Conservation (phyloP, 2,113 vertebrate genomes). For the Pseudorhombus dupliciocellatus region DNA sequence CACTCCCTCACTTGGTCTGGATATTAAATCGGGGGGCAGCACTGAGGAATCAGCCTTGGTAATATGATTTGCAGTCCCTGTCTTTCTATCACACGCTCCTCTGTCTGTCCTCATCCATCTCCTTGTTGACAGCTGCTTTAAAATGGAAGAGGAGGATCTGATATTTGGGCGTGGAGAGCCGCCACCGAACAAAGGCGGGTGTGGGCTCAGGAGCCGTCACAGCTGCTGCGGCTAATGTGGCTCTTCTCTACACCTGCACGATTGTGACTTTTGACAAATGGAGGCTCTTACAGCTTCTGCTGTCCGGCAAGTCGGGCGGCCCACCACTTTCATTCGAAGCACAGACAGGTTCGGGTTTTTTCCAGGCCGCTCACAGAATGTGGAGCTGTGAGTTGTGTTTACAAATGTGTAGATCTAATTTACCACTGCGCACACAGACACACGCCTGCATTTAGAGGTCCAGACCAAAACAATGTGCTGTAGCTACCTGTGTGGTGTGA, state of each 20-base stretch:
- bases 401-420: not conserved
- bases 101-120: slow-evolving; percentile 56
- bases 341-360: slow-evolving; percentile 37
- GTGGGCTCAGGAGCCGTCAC: slow-evolving; percentile 60
- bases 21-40: slow-evolving; percentile 58
- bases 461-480: too few species aligned
- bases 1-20: slow-evolving; percentile 42
- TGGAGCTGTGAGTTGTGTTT: not conserved
- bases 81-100: slow-evolving; percentile 31
- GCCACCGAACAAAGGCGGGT: slow-evolving; percentile 52
- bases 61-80: slow-evolving; percentile 65
- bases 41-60: slow-evolving; percentile 37
- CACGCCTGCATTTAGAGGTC: too few species aligned
- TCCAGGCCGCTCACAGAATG: slow-evolving; percentile 16
- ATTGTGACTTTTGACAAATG: slow-evolving; percentile 78
- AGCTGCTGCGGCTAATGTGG: slow-evolving; percentile 69
- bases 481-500: too few species aligned
- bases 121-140: slow-evolving; percentile 67
- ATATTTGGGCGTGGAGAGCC: slow-evolving; percentile 51
- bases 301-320: slow-evolving; percentile 48
- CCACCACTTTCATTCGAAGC: slow-evolving; percentile 30
- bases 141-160: slow-evolving; percentile 54
- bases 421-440: not conserved
- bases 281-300: slow-evolving; percentile 62
- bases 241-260: slow-evolving; percentile 51